These are phyloP conservation scores for Sylvilagus floridanus DNA, from an alignment of 2,797 vertebrate species.

Conservation along the genomic window DNA sequence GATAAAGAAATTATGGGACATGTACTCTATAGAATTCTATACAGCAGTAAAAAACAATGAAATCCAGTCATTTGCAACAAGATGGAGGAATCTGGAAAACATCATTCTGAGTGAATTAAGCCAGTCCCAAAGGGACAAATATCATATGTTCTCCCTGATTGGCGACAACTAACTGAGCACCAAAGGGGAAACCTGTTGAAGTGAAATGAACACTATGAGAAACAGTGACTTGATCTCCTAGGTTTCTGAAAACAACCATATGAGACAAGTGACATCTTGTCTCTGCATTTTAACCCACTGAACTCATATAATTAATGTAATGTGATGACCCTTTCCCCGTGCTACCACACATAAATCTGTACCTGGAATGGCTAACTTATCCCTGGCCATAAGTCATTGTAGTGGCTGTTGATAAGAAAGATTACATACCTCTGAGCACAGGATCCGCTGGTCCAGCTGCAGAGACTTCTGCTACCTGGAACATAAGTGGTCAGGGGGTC, in stretches of 20 bases:
- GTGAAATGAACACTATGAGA: no score
- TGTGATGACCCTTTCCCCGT: neutral
- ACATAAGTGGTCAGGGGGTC: slow-evolving; percentile 85
- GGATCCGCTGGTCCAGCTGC: slow-evolving; percentile 84
- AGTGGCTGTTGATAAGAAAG: neutral
- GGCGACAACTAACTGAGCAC: no score
- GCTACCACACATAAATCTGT: neutral
- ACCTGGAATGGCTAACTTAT: neutral
- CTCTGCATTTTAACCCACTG: slow-evolving; percentile 9
- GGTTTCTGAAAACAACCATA: slow-evolving; percentile 33
- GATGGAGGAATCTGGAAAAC: no score
- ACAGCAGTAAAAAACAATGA: no score
- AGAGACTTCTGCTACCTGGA: slow-evolving; percentile 81
- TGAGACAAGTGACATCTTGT: neutral
- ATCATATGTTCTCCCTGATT: no score
- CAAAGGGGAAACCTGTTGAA: no score
- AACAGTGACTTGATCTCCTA: neutral
- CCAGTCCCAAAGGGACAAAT: no score
- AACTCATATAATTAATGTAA: neutral
- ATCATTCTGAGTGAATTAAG: no score
- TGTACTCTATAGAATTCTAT: no score
- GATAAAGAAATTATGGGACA: no score
- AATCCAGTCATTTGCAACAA: no score
- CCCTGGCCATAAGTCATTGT: neutral
- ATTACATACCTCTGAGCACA: slow-evolving; percentile 87